Percentiles rank a stretch among this genome's conserved stretches.
Conservation (phyloP, 1,140 invertebrate genomes). For the Trypoxylus dichotomus region DNA sequence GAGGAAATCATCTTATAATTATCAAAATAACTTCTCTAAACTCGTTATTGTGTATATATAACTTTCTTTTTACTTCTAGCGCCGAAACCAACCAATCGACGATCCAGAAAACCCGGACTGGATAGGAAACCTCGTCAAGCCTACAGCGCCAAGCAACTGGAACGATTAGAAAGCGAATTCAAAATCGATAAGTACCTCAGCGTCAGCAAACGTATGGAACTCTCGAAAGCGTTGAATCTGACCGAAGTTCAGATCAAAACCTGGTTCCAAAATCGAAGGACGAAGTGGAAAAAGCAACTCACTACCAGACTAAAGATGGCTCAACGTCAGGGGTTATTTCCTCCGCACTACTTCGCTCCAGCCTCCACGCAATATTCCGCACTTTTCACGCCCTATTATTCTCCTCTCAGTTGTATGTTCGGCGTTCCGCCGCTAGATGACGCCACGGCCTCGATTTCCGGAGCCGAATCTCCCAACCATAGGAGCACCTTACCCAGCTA, state of each 20-base stretch:
- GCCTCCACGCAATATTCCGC: conserved; percentile 63
- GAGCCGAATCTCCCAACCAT: conserved; percentile 17
- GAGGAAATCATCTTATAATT: background rate
- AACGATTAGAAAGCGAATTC: conserved; percentile 88
- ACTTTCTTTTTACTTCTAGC: conserved; percentile 58
- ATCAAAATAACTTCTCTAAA: background rate
- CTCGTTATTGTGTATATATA: background rate
- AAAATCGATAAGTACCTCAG: conserved; percentile 94
- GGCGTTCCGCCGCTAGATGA: conserved; percentile 53
- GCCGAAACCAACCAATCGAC: conserved; percentile 73
- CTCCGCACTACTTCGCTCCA: conserved; percentile 67
- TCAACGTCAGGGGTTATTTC: conserved; percentile 78
- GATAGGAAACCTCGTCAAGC: conserved; percentile 94
- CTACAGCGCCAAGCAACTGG: conserved; percentile 91
- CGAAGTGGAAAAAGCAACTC: conserved; percentile 96
- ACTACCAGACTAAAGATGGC: conserved; percentile 86
- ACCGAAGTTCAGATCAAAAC: conserved; percentile 98
- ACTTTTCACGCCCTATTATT: conserved; percentile 58
- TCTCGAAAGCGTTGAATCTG: conserved; percentile 83
- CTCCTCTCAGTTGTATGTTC: conserved; percentile 59
- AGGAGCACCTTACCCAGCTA: conserved; percentile 13
- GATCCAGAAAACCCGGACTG: conserved; percentile 80
- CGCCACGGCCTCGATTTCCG: conserved; percentile 28
- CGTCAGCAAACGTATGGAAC: conserved; percentile 90
- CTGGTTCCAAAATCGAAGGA: conserved; percentile 91